Conservation (phyloP, 2,113 vertebrate species). For the Neolamprologus cancellatus region DNA sequence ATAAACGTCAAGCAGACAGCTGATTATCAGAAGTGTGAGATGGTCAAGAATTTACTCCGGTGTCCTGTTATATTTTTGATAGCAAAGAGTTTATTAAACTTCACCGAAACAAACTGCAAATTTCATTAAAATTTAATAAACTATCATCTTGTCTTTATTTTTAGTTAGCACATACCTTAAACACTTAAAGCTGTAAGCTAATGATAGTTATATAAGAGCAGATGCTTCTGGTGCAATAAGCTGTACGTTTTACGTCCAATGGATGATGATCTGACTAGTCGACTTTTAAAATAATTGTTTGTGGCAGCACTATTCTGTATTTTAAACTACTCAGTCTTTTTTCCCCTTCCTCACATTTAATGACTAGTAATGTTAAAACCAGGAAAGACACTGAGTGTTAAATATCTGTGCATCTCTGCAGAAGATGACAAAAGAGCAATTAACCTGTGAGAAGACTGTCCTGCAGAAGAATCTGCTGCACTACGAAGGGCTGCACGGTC, state of each 20-base stretch:
- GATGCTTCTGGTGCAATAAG: no score
- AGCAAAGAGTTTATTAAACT: no score
- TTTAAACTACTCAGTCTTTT: background rate
- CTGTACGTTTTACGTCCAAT: accelerated
- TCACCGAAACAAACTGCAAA: accelerated
- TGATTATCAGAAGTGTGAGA: no score
- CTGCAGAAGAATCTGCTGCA: slow-evolving; percentile 95
- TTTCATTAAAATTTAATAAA: no score
- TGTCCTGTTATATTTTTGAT: no score
- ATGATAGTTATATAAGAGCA: no score
- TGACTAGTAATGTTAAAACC: background rate
- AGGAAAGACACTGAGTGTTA: background rate
- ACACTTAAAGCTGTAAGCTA: no score
- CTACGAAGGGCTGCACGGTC: slow-evolving; percentile 93
- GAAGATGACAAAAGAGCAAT: slow-evolving; percentile 97
- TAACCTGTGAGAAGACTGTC: slow-evolving; percentile 90
- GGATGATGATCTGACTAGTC: no score
- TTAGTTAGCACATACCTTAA: no score
- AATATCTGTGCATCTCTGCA: background rate
- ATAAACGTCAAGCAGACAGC: accelerated
- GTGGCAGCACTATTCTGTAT: background rate
- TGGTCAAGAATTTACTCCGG: accelerated
- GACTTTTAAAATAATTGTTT: accelerated
- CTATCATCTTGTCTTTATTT: no score
- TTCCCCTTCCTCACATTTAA: background rate